phyloP scores from a whole-genome alignment of 2,888 invertebrate species.

The Caenorhabditis plicata region DNA sequence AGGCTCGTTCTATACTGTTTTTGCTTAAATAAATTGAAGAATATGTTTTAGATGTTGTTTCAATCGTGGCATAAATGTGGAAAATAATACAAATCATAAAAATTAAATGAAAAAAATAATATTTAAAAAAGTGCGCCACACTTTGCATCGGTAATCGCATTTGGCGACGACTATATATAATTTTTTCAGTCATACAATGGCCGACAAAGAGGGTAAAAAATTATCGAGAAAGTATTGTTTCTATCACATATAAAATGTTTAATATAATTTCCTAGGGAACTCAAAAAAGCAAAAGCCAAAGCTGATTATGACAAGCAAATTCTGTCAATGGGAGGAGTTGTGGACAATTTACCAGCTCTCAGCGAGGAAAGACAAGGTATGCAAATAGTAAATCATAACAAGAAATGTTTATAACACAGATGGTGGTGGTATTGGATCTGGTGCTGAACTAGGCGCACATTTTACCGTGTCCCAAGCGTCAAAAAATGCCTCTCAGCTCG shows the following conservation, averaged over 20 bases:
- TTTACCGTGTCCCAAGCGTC: conserved; percentile 88
- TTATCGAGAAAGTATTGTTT: conserved; percentile 33
- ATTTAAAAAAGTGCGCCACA: too few species aligned
- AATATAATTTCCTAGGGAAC: conserved; percentile 31
- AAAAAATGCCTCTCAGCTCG: conserved; percentile 70
- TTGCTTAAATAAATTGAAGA: too few species aligned
- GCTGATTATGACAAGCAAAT: conserved; percentile 57
- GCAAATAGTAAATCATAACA: conserved; percentile 1
- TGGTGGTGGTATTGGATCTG: conserved; percentile 62
- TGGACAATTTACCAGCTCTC: conserved; percentile 36
- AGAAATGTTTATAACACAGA: conserved; percentile 5
- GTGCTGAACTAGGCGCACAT: conserved; percentile 80
- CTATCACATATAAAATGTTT: background rate
- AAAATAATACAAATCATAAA: too few species aligned
- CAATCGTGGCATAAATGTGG: too few species aligned
- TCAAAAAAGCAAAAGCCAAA: conserved; percentile 44
- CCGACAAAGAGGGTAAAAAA: conserved; percentile 30
- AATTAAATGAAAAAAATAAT: too few species aligned
- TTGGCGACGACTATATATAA: too few species aligned
- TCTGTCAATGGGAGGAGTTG: conserved; percentile 59
- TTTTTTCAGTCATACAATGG: conserved; percentile 14
- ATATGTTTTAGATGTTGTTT: too few species aligned
- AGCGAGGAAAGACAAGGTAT: conserved; percentile 14
- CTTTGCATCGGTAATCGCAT: too few species aligned
- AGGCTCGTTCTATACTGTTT: too few species aligned